A percentile compares a stretch with the other conserved stretches of the same genome.
Conservation (phyloP, 2,888 invertebrate genomes). For the Parnassius orleans region DNA sequence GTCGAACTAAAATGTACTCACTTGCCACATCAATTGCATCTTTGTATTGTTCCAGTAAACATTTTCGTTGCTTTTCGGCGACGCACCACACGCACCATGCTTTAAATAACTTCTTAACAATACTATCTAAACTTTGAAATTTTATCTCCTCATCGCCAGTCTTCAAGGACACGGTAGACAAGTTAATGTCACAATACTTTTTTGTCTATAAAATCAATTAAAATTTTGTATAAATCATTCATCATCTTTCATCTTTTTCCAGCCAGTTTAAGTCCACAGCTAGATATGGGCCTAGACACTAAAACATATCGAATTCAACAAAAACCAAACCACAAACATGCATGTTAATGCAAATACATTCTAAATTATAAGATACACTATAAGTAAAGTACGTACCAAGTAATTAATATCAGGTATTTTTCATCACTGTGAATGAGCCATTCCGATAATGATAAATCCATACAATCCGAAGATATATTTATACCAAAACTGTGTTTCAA, state of each 20-base stretch:
- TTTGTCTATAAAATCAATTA: conserved; percentile 44
- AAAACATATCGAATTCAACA: not conserved
- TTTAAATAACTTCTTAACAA: conserved; percentile 57
- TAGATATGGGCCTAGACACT: not conserved
- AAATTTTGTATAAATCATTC: too few species aligned
- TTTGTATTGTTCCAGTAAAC: conserved; percentile 39
- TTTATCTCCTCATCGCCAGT: conserved; percentile 40
- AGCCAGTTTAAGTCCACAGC: too few species aligned
- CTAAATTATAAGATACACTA: not conserved
- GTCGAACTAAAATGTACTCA: conserved; percentile 2
- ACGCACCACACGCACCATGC: conserved; percentile 69
- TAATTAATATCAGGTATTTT: conserved; percentile 44
- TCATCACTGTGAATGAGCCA: conserved; percentile 67
- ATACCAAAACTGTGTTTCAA: conserved; percentile 56
- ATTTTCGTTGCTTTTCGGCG: conserved; percentile 59
- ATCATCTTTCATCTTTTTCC: too few species aligned
- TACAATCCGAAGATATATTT: conserved; percentile 47
- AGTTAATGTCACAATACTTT: conserved; percentile 51
- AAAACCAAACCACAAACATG: not conserved
- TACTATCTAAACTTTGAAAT: conserved; percentile 44
- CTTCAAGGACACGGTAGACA: conserved; percentile 38
- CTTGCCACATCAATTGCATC: conserved; percentile 15
- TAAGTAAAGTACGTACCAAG: conserved; percentile 46
- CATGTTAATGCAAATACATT: too few species aligned
- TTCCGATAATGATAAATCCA: conserved; percentile 62